These are phyloP conservation scores for Tautogolabrus adspersus DNA, from an alignment of 2,113 vertebrate genomes.

Conservation along the genomic window DNA sequence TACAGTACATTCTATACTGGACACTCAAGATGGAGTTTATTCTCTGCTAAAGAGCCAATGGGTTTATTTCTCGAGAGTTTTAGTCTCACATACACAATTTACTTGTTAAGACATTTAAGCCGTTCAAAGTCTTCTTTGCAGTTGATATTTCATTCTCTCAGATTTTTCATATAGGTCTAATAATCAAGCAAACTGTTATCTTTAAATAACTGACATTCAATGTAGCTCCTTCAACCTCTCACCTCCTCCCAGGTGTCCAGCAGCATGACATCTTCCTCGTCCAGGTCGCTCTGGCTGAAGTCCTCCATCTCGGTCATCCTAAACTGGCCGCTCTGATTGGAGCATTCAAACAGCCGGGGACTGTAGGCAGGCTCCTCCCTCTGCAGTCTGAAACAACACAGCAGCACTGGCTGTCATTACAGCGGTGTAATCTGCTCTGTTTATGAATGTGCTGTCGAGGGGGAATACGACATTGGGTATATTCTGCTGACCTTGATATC, in stretches of 20 bases:
- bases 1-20: no score
- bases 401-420: neutral
- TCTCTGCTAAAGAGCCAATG: no score
- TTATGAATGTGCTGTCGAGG: neutral
- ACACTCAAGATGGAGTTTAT: no score
- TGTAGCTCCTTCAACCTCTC: constrained; percentile 36
- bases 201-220: no score
- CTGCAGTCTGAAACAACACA: constrained; percentile 83
- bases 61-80: no score
- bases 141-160: neutral
- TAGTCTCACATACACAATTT: no score
- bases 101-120: no score
- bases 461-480: constrained; percentile 13
- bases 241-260: constrained; percentile 96
- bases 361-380: constrained; percentile 77
- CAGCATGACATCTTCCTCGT: constrained; percentile 93
- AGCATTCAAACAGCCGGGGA: constrained; percentile 92
- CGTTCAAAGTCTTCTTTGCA: no score
- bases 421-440: constrained; percentile 8
- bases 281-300: constrained; percentile 90
- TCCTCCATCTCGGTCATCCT: constrained; percentile 88
- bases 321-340: constrained; percentile 91
- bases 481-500: constrained; percentile 34
- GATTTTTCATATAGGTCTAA: neutral
- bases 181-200: no score